These are phyloP conservation scores for Tachystola acroxantha DNA, from an alignment of 2,888 invertebrate genomes.

Conservation along the genomic window DNA sequence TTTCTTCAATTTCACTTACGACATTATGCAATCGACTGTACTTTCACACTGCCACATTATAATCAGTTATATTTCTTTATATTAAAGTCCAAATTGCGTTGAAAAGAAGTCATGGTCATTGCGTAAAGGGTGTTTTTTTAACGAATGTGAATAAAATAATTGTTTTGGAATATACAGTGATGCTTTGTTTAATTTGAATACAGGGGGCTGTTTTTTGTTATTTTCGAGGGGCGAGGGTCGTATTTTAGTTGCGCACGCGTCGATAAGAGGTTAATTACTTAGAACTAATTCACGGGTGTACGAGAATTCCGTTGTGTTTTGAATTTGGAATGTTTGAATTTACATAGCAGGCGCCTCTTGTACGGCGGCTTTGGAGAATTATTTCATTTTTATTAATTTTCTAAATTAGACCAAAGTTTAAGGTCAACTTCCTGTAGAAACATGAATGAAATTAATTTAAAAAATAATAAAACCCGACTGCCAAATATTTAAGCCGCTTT, in stretches of 20 bases:
- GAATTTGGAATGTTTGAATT: constrained; percentile 36
- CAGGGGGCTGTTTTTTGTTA: constrained; percentile 43
- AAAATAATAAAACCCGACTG: too few species aligned
- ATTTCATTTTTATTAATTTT: too few species aligned
- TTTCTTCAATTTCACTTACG: constrained; percentile 64
- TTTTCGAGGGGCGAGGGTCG: constrained; percentile 45
- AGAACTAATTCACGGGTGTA: constrained; percentile 66
- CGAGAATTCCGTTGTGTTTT: constrained; percentile 55
- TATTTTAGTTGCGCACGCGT: constrained; percentile 60
- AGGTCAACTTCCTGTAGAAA: too few species aligned
- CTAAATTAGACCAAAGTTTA: too few species aligned
- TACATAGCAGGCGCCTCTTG: constrained; percentile 28
- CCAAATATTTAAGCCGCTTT: too few species aligned
- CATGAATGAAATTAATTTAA: too few species aligned
- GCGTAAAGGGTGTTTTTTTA: constrained; percentile 32
- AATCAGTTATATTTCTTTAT: constrained; percentile 15
- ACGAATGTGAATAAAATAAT: constrained; percentile 53
- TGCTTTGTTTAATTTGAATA: constrained; percentile 77
- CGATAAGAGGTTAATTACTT: constrained; percentile 72
- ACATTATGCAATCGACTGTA: constrained; percentile 40
- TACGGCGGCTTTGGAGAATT: too few species aligned
- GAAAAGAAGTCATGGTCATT: background rate
- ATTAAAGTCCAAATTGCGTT: constrained; percentile 15
- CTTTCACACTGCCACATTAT: constrained; percentile 10
- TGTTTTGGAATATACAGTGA: constrained; percentile 65